Percentiles rank a stretch among this genome's conserved stretches.
Conservation (phyloP, 2,888 invertebrate genomes). For the Acleris literana region DNA sequence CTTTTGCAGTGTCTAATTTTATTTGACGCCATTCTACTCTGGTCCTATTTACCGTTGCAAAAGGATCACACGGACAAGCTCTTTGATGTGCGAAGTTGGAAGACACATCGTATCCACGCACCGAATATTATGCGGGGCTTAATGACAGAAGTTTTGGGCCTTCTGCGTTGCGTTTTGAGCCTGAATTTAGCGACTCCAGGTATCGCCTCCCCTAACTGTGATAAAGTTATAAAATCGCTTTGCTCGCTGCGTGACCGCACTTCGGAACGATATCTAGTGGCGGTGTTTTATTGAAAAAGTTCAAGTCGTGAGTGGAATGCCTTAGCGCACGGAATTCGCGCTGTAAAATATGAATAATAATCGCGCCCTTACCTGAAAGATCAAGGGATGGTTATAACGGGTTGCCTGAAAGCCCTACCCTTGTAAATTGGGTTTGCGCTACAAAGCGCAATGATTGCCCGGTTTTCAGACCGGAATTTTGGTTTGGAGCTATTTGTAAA, state of each 20-base stretch:
- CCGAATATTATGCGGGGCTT: conserved; percentile 37
- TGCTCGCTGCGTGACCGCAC: conserved; percentile 74
- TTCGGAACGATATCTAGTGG: conserved; percentile 66
- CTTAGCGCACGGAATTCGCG: conserved; percentile 54
- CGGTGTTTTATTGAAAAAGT: conserved; percentile 82
- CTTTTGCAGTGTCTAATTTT: conserved; percentile 5
- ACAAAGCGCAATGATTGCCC: conserved; percentile 28
- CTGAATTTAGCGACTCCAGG: conserved; percentile 51
- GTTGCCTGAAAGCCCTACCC: conserved; percentile 31
- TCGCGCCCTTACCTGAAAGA: conserved; percentile 36
- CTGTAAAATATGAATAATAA: conserved; percentile 79
- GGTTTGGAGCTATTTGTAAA: not conserved
- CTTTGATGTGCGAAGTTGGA: conserved; percentile 34
- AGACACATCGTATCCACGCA: conserved; percentile 28
- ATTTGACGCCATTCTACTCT: not conserved
- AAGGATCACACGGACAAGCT: not conserved
- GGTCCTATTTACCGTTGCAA: conserved; percentile 3
- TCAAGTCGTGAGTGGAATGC: conserved; percentile 76
- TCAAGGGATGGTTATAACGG: conserved; percentile 34
- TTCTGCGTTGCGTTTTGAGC: conserved; percentile 35
- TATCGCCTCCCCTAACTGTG: conserved; percentile 62
- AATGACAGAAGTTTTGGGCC: conserved; percentile 46
- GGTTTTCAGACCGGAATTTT: conserved; percentile 8
- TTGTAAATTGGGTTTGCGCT: conserved; percentile 32
- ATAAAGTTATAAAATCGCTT: conserved; percentile 82